phyloP scores from a whole-genome alignment of 2,797 vertebrate genomes.

The Myiotriccus ornatus region DNA sequence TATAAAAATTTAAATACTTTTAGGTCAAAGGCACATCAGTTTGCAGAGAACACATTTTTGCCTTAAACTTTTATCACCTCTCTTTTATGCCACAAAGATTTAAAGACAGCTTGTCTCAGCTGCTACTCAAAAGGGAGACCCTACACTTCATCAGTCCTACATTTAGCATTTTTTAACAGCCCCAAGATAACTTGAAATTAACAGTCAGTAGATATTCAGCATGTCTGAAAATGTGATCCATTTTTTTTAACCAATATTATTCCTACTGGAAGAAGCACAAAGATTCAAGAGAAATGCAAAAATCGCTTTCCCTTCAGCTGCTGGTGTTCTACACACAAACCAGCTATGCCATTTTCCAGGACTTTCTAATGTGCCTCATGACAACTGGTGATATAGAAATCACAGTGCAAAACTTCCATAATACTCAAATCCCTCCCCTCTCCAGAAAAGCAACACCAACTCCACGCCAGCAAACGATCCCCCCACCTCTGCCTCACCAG shows the following conservation, averaged over 20 bases:
- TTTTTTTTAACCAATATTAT: not conserved
- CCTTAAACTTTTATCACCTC: not conserved
- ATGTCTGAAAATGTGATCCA: not conserved
- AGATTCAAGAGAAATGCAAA: not conserved
- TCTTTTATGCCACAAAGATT: not conserved
- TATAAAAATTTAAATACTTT: not conserved
- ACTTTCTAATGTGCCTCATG: not conserved
- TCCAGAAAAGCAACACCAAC: not conserved
- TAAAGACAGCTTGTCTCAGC: not conserved
- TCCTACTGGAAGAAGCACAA: not conserved
- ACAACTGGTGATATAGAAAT: not conserved
- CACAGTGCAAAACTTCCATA: not conserved
- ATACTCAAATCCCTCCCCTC: not conserved
- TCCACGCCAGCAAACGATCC: not conserved
- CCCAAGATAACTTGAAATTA: not conserved
- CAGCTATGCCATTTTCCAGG: not conserved
- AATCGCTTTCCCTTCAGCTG: not conserved
- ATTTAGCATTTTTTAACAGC: not conserved
- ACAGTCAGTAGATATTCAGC: not conserved
- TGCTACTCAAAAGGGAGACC: not conserved
- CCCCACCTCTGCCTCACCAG: accelerated
- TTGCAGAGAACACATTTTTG: slow-evolving; percentile 11
- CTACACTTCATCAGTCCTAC: not conserved
- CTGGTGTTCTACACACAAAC: not conserved
- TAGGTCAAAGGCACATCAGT: not conserved